phyloP scores from a whole-genome alignment of 2,113 vertebrate species.

The Oncorhynchus gorbuscha region DNA sequence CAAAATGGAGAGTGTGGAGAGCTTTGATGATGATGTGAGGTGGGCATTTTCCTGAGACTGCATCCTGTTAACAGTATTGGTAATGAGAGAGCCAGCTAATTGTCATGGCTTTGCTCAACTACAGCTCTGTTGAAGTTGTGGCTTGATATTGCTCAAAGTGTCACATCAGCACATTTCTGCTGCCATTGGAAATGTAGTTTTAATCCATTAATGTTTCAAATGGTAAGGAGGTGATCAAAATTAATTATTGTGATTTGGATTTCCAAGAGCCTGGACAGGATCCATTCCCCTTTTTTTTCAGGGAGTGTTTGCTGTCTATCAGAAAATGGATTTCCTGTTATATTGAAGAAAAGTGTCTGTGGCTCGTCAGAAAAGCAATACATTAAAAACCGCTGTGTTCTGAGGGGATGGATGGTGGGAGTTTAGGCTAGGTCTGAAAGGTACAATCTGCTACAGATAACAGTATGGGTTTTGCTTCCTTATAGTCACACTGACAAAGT shows the following conservation, averaged over 20 bases:
- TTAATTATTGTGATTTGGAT: slow-evolving; percentile 50
- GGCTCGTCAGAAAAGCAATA: slow-evolving; percentile 50
- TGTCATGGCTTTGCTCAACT: background rate
- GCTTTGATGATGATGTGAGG: slow-evolving; percentile 43
- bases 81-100: background rate
- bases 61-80: slow-evolving; percentile 10
- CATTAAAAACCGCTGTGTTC: slow-evolving; percentile 36
- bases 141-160: slow-evolving; percentile 17
- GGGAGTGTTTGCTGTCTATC: slow-evolving; percentile 39
- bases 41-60: slow-evolving; percentile 3
- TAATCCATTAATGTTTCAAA: slow-evolving; percentile 38
- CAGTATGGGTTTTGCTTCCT: too few species aligned
- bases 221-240: slow-evolving; percentile 46
- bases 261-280: slow-evolving; percentile 29
- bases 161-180: slow-evolving; percentile 18
- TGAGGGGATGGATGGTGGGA: slow-evolving; percentile 21
- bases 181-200: slow-evolving; percentile 24
- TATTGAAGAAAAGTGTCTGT: slow-evolving; percentile 33
- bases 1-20: slow-evolving; percentile 47
- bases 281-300: slow-evolving; percentile 35
- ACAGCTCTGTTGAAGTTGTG: slow-evolving; percentile 1
- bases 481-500: too few species aligned
- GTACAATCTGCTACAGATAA: too few species aligned
- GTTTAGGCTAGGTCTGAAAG: slow-evolving; percentile 30
- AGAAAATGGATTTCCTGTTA: slow-evolving; percentile 51